A percentile compares a stretch with the other conserved stretches of the same genome.
phyloP scores from a whole-genome alignment of 1,140 invertebrate species.

The Drosophila lini region DNA sequence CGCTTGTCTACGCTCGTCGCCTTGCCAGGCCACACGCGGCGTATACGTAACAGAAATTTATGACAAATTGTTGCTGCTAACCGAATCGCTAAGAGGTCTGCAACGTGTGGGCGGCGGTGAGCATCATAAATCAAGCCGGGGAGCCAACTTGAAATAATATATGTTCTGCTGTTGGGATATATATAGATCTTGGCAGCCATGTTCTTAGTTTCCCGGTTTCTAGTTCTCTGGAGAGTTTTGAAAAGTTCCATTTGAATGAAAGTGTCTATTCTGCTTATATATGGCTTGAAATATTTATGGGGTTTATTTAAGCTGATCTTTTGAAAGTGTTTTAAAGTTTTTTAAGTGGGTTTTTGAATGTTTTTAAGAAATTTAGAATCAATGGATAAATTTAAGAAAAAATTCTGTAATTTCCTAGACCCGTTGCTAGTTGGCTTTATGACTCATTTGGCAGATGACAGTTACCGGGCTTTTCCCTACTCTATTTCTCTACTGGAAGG shows the following conservation, averaged over 20 bases:
- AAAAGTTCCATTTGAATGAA: conserved; percentile 15
- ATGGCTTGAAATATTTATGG: conserved; percentile 5
- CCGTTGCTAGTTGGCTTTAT: conserved; percentile 7
- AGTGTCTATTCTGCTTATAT: conserved; percentile 2
- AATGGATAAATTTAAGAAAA: background rate
- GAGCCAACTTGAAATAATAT: conserved; percentile 45
- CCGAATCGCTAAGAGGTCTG: conserved; percentile 71
- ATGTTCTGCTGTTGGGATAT: conserved; percentile 22
- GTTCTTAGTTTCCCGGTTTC: background rate
- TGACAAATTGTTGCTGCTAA: conserved; percentile 82
- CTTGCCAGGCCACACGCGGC: conserved; percentile 25
- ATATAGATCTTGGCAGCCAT: conserved; percentile 20
- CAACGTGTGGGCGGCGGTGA: conserved; percentile 62
- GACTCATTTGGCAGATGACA: conserved; percentile 35
- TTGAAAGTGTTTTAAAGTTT: background rate
- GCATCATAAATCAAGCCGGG: conserved; percentile 69
- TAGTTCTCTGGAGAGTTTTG: conserved; percentile 1
- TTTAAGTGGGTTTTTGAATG: background rate
- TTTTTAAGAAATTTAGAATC: background rate
- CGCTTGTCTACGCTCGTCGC: conserved; percentile 25
- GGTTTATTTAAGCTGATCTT: background rate
- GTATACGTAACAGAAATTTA: conserved; percentile 66
- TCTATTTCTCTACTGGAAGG: conserved; percentile 70
- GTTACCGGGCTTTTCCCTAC: background rate
- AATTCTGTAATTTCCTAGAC: background rate